A percentile compares a stretch with the other conserved stretches of the same genome.
phyloP scores from a whole-genome alignment of 2,888 invertebrate genomes.

The Ceratothoa steindachneri region DNA sequence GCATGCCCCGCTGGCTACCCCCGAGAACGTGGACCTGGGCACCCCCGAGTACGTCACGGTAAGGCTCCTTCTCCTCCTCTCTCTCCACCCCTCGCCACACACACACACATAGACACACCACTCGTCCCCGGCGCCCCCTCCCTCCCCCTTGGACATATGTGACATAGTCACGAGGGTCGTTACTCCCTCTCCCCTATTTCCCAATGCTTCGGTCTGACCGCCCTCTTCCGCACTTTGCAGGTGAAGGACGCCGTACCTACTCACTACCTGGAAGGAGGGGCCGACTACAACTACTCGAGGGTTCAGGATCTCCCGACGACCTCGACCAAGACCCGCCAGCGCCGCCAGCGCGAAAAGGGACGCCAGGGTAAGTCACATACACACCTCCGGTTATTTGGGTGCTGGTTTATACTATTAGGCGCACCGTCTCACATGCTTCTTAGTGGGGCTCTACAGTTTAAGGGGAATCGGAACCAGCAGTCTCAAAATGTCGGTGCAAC shows the following conservation, averaged over 20 bases:
- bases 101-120: too few relatives aligned
- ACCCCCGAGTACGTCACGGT: slow-evolving; percentile 44
- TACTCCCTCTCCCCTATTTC: too few relatives aligned
- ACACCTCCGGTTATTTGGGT: too few relatives aligned
- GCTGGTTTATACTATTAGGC: too few relatives aligned
- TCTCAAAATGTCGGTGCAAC: too few relatives aligned
- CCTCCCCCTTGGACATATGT: not conserved
- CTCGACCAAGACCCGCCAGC: slow-evolving; percentile 50
- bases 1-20: slow-evolving; percentile 60
- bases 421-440: slow-evolving; percentile 55
- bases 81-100: too few relatives aligned
- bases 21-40: slow-evolving; percentile 68
- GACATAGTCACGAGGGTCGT: too few relatives aligned
- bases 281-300: slow-evolving; percentile 66
- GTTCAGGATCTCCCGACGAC: slow-evolving; percentile 60
- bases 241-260: slow-evolving; percentile 62
- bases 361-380: slow-evolving; percentile 62
- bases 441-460: slow-evolving; percentile 72
- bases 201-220: too few relatives aligned
- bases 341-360: slow-evolving; percentile 64
- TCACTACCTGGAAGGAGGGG: slow-evolving; percentile 54
- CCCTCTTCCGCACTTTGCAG: slow-evolving; percentile 49
- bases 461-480: slow-evolving; percentile 75
- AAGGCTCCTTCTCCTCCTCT: slow-evolving; percentile 14
- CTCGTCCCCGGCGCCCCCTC: too few relatives aligned